phyloP scores from a whole-genome alignment of 2,797 vertebrate species.

The Crypturellus tataupa region DNA sequence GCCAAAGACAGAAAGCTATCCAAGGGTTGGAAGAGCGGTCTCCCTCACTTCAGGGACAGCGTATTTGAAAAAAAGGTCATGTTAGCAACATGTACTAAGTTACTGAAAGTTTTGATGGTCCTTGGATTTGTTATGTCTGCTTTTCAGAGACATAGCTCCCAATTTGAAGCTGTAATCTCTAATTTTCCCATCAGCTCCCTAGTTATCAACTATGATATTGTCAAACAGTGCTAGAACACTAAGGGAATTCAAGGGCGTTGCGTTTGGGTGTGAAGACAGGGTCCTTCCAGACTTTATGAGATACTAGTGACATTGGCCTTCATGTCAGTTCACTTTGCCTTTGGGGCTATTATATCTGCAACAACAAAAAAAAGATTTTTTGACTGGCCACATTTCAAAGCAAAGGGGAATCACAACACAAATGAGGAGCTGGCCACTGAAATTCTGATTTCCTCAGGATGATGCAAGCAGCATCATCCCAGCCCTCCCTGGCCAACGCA shows the following conservation, averaged over 20 bases:
- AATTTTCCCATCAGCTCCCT: neutral
- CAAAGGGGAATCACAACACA: neutral
- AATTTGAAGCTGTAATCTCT: neutral
- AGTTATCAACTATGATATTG: neutral
- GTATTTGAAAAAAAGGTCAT: neutral
- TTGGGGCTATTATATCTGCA: neutral
- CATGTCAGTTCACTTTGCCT: neutral
- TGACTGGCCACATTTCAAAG: neutral
- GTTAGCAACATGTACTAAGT: neutral
- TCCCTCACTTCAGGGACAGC: neutral
- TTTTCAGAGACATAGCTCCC: neutral
- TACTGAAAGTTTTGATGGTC: neutral
- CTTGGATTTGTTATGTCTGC: conserved; percentile 29
- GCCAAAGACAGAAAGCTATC: neutral
- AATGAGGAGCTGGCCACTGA: neutral
- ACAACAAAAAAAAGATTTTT: neutral
- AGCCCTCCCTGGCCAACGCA: no score
- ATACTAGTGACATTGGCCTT: neutral
- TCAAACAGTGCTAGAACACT: neutral
- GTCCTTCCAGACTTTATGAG: neutral
- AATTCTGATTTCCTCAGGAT: no score
- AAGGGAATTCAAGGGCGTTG: neutral
- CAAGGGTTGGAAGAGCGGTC: neutral
- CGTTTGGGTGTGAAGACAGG: neutral
- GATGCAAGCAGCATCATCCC: no score